Conservation (phyloP, 2,888 invertebrate species). For the Eupithecia insigniata region DNA sequence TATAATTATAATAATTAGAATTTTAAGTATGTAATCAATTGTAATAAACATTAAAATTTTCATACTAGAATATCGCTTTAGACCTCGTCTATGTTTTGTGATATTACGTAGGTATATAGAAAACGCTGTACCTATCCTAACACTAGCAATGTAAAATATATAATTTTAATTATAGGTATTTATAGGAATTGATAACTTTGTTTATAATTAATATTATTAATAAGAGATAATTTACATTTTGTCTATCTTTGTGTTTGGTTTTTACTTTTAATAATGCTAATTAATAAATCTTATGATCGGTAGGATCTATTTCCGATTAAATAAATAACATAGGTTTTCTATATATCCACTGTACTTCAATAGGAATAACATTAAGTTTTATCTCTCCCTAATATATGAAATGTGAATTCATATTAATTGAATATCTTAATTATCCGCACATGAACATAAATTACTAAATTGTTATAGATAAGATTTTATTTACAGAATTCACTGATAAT, state of each 20-base stretch:
- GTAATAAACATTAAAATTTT: conserved; percentile 35
- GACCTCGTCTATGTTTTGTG: conserved; percentile 69
- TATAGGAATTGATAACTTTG: neutral
- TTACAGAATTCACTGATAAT: conserved; percentile 6
- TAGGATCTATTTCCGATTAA: neutral
- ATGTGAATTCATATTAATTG: neutral
- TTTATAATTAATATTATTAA: no score
- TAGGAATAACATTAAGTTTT: neutral
- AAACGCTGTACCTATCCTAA: conserved; percentile 25
- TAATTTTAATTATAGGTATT: neutral
- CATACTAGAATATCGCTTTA: conserved; percentile 48
- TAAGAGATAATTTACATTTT: neutral
- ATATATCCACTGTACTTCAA: neutral
- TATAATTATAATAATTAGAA: neutral
- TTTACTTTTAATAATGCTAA: conserved; percentile 3
- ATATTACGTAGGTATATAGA: conserved; percentile 56
- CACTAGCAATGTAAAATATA: conserved; percentile 11
- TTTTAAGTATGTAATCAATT: conserved; percentile 39
- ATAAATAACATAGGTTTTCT: neutral
- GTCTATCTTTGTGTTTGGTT: neutral
- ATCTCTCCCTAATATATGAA: neutral
- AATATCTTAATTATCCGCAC: neutral
- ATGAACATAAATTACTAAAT: neutral
- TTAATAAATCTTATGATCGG: neutral
- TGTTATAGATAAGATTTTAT: conserved; percentile 9